Conservation (phyloP, 2,888 invertebrate genomes). For the Leucania comma region DNA sequence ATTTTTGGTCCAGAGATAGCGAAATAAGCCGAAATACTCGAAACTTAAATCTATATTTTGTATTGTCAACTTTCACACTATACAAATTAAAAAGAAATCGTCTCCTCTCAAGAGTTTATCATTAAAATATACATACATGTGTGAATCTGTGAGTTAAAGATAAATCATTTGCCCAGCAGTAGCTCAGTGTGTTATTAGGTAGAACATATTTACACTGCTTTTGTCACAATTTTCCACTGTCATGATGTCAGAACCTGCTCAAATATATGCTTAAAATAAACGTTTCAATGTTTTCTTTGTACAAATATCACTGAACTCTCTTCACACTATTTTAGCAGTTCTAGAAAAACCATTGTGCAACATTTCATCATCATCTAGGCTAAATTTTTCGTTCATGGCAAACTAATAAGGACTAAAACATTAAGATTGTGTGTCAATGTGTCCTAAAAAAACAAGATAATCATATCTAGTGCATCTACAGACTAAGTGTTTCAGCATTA, state of each 20-base stretch:
- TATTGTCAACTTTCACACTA: conserved; percentile 51
- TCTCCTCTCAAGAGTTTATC: conserved; percentile 1
- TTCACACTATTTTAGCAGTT: conserved; percentile 36
- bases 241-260: conserved; percentile 36
- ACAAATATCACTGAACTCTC: conserved; percentile 43
- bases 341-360: conserved; percentile 32
- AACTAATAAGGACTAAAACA: conserved; percentile 7
- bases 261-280: conserved; percentile 44
- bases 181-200: conserved; percentile 26
- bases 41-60: conserved; percentile 51
- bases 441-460: conserved; percentile 29
- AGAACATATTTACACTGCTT: conserved; percentile 44
- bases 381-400: conserved; percentile 1
- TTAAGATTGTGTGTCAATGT: conserved; percentile 2
- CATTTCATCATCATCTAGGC: conserved; percentile 3
- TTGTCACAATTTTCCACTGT: conserved; percentile 58
- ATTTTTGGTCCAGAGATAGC: conserved; percentile 32
- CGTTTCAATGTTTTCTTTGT: conserved; percentile 23
- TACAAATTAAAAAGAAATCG: conserved; percentile 28
- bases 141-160: conserved; percentile 11
- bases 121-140: conserved; percentile 11
- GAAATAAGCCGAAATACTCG: conserved; percentile 34
- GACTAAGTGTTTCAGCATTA: conserved; percentile 33
- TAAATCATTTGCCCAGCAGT: conserved; percentile 33
- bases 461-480: conserved; percentile 19